Evolutionary conservation across 2,888 invertebrate genomes (phyloP).

Genomic region (Dendrolimus houi): DNA sequence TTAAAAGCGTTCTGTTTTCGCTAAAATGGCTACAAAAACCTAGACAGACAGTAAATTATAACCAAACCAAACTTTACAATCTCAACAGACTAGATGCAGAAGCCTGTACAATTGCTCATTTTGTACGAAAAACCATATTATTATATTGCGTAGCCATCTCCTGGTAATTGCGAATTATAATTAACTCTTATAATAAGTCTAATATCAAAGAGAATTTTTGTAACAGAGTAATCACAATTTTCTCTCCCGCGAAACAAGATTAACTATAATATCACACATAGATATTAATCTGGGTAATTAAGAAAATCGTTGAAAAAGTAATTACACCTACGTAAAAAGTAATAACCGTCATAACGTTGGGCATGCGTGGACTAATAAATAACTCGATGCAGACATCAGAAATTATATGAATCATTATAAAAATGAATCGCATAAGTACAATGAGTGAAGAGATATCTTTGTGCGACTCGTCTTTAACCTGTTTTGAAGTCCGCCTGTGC

Average conservation of each 20-base stretch:
- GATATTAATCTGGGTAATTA: conserved; percentile 31
- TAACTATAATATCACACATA: conserved; percentile 19
- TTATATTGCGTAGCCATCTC: too few relatives aligned
- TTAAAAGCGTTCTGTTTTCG: too few relatives aligned
- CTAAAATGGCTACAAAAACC: too few relatives aligned
- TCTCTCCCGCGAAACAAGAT: conserved; percentile 34
- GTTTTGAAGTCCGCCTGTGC: neutral
- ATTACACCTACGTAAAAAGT: conserved; percentile 7
- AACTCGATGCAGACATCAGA: conserved; percentile 4
- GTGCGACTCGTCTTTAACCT: neutral
- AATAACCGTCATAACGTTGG: conserved; percentile 3
- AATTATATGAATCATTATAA: conserved; percentile 6
- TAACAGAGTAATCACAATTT: conserved; percentile 33
- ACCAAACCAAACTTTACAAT: too few relatives aligned
- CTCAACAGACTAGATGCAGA: too few relatives aligned
- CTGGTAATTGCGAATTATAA: conserved; percentile 12
- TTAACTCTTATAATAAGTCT: conserved; percentile 34
- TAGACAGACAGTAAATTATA: too few relatives aligned
- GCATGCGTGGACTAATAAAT: conserved; percentile 5
- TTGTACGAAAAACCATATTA: too few relatives aligned
- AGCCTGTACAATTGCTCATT: too few relatives aligned
- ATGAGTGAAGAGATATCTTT: neutral
- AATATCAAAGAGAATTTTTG: conserved; percentile 30
- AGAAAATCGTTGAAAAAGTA: conserved; percentile 27
- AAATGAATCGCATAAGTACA: conserved; percentile 2